phyloP scores from a whole-genome alignment of 2,797 vertebrate species.

The Gambusia yucatana region DNA sequence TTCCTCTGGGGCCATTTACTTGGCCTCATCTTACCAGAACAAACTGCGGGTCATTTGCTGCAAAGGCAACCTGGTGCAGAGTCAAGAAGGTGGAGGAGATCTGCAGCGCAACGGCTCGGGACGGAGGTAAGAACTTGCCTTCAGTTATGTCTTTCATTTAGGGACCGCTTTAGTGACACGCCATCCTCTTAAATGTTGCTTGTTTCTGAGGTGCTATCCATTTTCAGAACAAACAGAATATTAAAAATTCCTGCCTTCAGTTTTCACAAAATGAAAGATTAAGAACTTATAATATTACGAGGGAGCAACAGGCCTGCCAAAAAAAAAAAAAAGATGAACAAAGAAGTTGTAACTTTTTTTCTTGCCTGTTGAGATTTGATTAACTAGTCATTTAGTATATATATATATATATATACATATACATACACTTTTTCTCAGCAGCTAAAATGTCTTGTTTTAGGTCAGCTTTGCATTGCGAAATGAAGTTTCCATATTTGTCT shows the following conservation, averaged over 20 bases:
- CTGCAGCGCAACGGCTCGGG: conserved; percentile 87
- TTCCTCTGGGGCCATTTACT: conserved; percentile 93
- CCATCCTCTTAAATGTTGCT: neutral
- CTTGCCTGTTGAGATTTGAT: neutral
- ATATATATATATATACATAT: too few species aligned
- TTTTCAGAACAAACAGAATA: neutral
- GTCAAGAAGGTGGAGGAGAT: conserved; percentile 84
- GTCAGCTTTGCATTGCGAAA: neutral
- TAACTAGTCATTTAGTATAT: neutral
- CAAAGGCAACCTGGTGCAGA: conserved; percentile 93
- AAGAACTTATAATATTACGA: neutral
- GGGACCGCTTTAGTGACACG: neutral
- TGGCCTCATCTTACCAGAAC: conserved; percentile 98
- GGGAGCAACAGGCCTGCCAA: neutral
- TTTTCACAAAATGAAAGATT: neutral
- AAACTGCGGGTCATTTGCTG: conserved; percentile 97
- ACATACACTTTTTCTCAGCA: neutral
- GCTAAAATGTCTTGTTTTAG: neutral
- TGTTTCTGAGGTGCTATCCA: neutral
- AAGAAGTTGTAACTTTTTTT: neutral
- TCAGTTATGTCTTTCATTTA: neutral
- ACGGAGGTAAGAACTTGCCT: conserved; percentile 84
- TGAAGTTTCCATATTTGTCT: neutral
- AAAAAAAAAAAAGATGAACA: neutral
- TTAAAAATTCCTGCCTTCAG: neutral